A percentile compares a stretch with the other conserved stretches of the same genome.
Conservation (phyloP, 1,140 invertebrate species). For the Limonius californicus region DNA sequence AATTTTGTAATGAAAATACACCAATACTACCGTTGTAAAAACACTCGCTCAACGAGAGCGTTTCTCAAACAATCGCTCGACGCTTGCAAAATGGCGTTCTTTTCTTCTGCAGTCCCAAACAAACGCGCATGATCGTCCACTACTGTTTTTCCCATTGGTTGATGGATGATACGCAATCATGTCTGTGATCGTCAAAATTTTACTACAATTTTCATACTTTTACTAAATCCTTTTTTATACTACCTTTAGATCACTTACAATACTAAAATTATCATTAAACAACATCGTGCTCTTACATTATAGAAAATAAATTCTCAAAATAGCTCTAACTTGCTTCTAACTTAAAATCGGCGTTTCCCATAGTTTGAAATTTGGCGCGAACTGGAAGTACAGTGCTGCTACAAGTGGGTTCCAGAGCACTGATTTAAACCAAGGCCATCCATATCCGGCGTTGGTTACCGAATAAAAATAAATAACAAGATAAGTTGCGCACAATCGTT, state of each 20-base stretch:
- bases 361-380: too few relatives aligned
- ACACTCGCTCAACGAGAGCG: slow-evolving; percentile 43
- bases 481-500: neutral
- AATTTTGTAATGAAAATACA: slow-evolving; percentile 37
- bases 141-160: slow-evolving; percentile 33
- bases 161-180: slow-evolving; percentile 26
- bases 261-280: too few relatives aligned
- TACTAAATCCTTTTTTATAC: too few relatives aligned
- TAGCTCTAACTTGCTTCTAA: too few relatives aligned
- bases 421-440: neutral
- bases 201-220: neutral
- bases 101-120: slow-evolving; percentile 31
- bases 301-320: too few relatives aligned
- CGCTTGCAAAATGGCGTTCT: slow-evolving; percentile 45
- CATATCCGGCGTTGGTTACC: neutral
- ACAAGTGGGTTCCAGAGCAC: neutral
- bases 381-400: neutral
- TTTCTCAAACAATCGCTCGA: slow-evolving; percentile 47
- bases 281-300: too few relatives aligned
- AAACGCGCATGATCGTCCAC: slow-evolving; percentile 30
- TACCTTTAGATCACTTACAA: too few relatives aligned
- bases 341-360: too few relatives aligned
- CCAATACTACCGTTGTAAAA: slow-evolving; percentile 44
- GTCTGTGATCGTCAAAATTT: slow-evolving; percentile 43
- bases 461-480: neutral